A percentile compares a stretch with the other conserved stretches of the same genome.
Conservation (phyloP, 2,113 vertebrate species). For the Conger conger region DNA sequence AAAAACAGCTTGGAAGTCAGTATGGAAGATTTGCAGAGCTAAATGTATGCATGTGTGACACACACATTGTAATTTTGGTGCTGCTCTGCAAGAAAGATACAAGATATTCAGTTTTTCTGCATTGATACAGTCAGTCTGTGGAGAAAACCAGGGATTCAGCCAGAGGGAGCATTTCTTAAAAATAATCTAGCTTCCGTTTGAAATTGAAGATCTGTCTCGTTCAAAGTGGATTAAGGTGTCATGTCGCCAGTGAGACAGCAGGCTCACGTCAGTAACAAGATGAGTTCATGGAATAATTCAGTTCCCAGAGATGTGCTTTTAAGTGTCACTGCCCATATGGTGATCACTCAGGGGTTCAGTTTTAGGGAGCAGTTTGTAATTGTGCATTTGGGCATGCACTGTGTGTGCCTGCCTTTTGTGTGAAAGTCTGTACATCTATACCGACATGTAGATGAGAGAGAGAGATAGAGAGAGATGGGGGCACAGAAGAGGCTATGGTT, state of each 20-base stretch:
- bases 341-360: background rate
- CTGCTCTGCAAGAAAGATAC: background rate
- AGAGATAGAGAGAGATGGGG: too few species aligned
- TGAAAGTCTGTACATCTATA: too few species aligned
- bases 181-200: conserved; percentile 18
- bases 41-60: background rate
- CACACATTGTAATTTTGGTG: conserved; percentile 25
- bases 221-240: background rate
- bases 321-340: background rate
- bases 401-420: too few species aligned
- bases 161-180: background rate
- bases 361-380: background rate
- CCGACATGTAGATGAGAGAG: too few species aligned
- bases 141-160: conserved; percentile 21
- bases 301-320: background rate
- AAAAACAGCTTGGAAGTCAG: conserved; percentile 47
- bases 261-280: background rate
- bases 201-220: background rate
- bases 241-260: background rate
- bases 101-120: conserved; percentile 24
- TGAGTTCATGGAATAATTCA: background rate
- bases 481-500: too few species aligned
- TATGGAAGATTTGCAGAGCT: conserved; percentile 29
- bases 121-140: conserved; percentile 32
- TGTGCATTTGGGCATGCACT: background rate